Base-by-base conservation (phyloP, 1,140 invertebrate species). In the Globodera rostochiensis region DNA sequence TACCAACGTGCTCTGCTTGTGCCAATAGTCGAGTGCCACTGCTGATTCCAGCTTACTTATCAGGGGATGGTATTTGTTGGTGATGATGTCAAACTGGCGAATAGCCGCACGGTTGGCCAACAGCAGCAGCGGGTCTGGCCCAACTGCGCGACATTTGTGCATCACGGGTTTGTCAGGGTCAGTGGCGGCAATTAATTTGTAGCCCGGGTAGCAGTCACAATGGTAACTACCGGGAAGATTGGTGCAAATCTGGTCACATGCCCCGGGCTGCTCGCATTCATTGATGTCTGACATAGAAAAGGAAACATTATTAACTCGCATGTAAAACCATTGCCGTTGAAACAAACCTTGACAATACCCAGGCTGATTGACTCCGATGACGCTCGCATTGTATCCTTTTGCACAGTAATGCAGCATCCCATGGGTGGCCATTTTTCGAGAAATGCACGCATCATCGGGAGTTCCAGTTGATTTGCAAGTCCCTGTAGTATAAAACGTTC, bases 161-260 rank as follows among this genome's bases (percentile, higher is more conserved):
- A 82, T 74, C 19, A 71, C 67, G 11, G 47, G 21, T n/a, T 57
- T 70, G 47, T 85, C 66, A 36, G 78, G 25, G 25, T 57, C 36
- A 36, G 47, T 60, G 36, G 9, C 64, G 47, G 93, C 92, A 0
- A 94, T 94, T 75, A 94, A 91, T 75, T 94, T 92, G 90, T 98
- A 99, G 8, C 95, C 96, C 0, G 92, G 80, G 73, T 88, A 91
- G 90, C 97, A 99, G 86, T 94, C 93, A 90, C 97, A 99, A 90
- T 78, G 64, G 66, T 78, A 98, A 5, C 93, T 93, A 0, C 96
- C 96, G 80, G 95, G 94, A 19, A 21, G 53, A 69, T 84, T 80
- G 21, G 73, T 19, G 70, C 88, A 88, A 64, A 81, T 80, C 70
- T 89, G 88, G 0, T 96, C 98, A 90, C 97, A 99, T 2, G 93